Conservation (phyloP, 2,888 invertebrate genomes). For the Drosophila quinaria region DNA sequence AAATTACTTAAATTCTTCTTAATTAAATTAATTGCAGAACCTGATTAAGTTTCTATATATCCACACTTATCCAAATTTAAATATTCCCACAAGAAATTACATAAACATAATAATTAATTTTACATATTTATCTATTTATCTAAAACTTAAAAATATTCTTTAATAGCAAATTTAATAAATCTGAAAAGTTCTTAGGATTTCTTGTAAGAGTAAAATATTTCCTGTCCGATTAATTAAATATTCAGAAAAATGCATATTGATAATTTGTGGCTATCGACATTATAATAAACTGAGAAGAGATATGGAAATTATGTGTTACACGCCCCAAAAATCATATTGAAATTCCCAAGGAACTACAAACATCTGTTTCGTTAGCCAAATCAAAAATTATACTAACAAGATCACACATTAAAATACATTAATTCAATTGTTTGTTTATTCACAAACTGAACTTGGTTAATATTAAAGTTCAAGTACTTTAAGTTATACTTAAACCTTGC, state of each 20-base stretch:
- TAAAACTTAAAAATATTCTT: no score
- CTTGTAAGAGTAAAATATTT: neutral
- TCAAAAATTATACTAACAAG: conserved; percentile 9
- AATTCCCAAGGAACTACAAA: neutral
- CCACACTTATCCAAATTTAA: no score
- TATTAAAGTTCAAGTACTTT: conserved; percentile 15
- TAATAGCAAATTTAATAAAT: no score
- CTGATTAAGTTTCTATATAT: no score
- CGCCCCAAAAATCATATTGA: neutral
- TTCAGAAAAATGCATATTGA: neutral
- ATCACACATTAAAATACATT: conserved; percentile 32
- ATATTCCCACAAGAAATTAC: no score
- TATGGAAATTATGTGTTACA: neutral
- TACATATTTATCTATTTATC: neutral
- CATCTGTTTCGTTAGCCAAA: conserved; percentile 1
- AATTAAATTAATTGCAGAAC: no score
- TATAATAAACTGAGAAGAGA: no score
- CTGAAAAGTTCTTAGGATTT: neutral
- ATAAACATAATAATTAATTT: no score
- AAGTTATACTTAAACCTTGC: conserved; percentile 45
- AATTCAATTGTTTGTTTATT: conserved; percentile 53
- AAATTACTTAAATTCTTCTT: no score
- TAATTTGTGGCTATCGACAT: neutral
- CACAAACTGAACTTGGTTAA: conserved; percentile 18
- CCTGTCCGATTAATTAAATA: neutral